Base-by-base conservation (phyloP, 30 jellyfish, hydroid and myxozoan species). In the Chironex yamaguchii region DNA sequence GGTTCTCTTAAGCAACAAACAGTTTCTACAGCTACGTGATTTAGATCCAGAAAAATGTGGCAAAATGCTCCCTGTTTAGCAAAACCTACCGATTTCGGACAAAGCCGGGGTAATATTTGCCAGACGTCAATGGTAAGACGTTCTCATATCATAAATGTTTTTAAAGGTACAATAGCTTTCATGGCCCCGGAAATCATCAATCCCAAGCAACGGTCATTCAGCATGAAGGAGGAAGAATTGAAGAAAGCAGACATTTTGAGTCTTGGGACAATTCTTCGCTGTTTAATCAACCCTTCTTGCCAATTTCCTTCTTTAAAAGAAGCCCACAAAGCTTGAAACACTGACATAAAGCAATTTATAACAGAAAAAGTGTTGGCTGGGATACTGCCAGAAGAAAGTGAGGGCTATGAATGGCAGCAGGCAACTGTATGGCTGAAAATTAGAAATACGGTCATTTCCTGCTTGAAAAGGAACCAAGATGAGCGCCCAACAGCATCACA, bases 121-220 rank as follows among this genome's bases (percentile, higher is more conserved):
- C n/a, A 67, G 81, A 12, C 81, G 17, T n/a, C 67, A 2, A 30
- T 13, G 17, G 81, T 30, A 12, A 3, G 29, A 13, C 17, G 66
- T 14, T 29, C 81, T 20, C 81, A 67, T 25, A 67, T 63, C 17
- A 12, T 27, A 67, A 67, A 67, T 67, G 81, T 67, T 1, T 67
- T 12, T 13, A 67, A 67, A 67, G 81, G 81, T n/a, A 31, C 2
- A 9, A 27, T 32, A n/a, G 71, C 25, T 20, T 54, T 54, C 71
- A 54, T 54, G 71, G 71, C 71, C 71, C 81, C 81, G 17, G 81
- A 67, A 31, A 30, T 67, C 2, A 67, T 67, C 0, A 63, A 67
- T 31, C 81, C 81, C 0, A 31, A 23, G 26, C 31, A 32, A 31
- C 64, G 81, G 1, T 63, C 64, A 67, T 67, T 32, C 1, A n/a